Evolutionary conservation across 2,888 invertebrate genomes (phyloP), one percentile per base, ranked within the genome.

Genomic region (Lasius platythorax): DNA sequence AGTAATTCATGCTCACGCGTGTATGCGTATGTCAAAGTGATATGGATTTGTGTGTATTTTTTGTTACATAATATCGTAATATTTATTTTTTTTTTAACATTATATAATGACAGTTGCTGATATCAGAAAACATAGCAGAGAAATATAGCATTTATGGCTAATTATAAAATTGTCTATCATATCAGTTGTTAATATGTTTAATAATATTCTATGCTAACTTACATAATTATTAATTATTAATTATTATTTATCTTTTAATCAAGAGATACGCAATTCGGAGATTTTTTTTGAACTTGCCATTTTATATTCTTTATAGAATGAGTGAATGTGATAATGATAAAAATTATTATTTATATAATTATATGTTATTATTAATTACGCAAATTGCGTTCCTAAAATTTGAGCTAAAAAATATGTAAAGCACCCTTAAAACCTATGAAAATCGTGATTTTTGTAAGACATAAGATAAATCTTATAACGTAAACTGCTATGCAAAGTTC

Each of bases 1-100:
- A 28, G 67, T 66, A 68, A 83, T 15, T 56, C 56, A 33, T 53
- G 30, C 28, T 43, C 56, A 33, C 63, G 15, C 28, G 56, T 18
- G 43, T 15, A 6, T 9, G 76, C 23, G 1, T 79, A 61, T 15
- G 12, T 23, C 8, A 53, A 56, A 67, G 15, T 37, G 18, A 67
- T 28, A 8, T 18, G 40, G 1, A 46, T 72, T 50, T 3, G 37
- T 43, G 8, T 3, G 1, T 28, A 33, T 70, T 70, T 61, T 33
- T 4, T 15, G 67, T 4, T 12, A 40, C 9, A 53, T 53, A 0
- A 33, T 46, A 46, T n/a, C n/a, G 9, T 11, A n/a, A 46, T 33
- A 8, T 12, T 53, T 50, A 18, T 53, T n/a, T 15, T 18, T 63
- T 61, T 56, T 53, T 46, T 0, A 58, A 56, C 2, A 6, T 63